Conservation (phyloP, 2,888 invertebrate genomes). For the Dolichomitus sp. region DNA sequence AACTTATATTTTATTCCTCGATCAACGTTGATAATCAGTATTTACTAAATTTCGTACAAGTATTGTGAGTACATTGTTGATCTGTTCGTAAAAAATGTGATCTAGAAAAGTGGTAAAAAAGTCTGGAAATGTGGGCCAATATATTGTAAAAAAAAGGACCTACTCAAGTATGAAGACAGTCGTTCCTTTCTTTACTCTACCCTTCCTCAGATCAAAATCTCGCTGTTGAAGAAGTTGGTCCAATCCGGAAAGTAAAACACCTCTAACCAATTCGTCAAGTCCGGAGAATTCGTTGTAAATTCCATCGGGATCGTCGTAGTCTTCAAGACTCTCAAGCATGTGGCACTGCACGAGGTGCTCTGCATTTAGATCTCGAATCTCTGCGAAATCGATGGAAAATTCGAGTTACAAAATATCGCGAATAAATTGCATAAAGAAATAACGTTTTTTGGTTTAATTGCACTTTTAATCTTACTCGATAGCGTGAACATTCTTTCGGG, state of each 20-base stretch:
- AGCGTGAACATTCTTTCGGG: conserved; percentile 87
- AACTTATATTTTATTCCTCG: too few relatives aligned
- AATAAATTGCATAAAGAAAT: not conserved
- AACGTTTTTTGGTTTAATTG: not conserved
- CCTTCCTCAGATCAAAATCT: conserved; percentile 87
- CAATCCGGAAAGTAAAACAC: conserved; percentile 88
- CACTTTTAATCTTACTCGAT: conserved; percentile 85
- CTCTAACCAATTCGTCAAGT: conserved; percentile 88
- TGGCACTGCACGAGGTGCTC: conserved; percentile 87
- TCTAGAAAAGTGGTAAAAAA: not conserved
- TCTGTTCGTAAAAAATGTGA: not conserved
- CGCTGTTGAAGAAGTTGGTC: conserved; percentile 87
- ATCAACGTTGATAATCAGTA: too few relatives aligned
- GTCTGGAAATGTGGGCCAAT: too few relatives aligned
- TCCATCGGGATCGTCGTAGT: conserved; percentile 76
- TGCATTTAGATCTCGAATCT: conserved; percentile 87
- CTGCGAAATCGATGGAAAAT: conserved; percentile 83
- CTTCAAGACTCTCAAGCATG: conserved; percentile 78
- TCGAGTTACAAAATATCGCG: not conserved
- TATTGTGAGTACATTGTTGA: too few relatives aligned
- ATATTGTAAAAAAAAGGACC: conserved; percentile 67
- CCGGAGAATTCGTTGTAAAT: conserved; percentile 87
- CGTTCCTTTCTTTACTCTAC: conserved; percentile 86
- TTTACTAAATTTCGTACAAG: too few relatives aligned
- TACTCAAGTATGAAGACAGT: conserved; percentile 88